Evolutionary conservation across 1,140 invertebrate genomes (phyloP), one percentile per base, ranked within the genome.

Genomic region (Danaus melanippus): DNA sequence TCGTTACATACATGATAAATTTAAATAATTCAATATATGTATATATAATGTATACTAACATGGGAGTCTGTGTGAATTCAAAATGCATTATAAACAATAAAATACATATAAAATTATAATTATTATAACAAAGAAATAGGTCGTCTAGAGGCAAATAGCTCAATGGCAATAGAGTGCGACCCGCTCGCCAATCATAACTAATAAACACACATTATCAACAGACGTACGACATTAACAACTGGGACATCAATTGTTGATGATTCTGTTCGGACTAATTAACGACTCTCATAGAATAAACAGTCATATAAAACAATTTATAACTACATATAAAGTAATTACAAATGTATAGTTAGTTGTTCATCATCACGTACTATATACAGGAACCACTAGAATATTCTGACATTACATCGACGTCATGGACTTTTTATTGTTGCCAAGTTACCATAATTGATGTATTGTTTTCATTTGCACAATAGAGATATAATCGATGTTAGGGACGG

Each of bases 191-290:
- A 84, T 84, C 79, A 76, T 76, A 56, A 68, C 67, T 75, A 79
- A 80, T 80, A 71, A 76, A 77, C 63, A 67, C 71, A 74, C 79
- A 84, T 82, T 82, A 82, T 66, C 69, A 62, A 69, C 75, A 77
- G 72, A 74, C 69, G 78, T 64, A 68, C 73, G 54, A 56, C 53
- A 58, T 45, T 42, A 42, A 45, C 58, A 66, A 67, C 63, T 64
- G 52, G 57, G 65, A 52, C 57, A 60, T 48, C 71, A 74, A 67
- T 62, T 56, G 51, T 50, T 46, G 53, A 41, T 41, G 21, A 32
- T 32, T 32, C 7, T 32, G 21, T 32, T 32, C 21, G 21, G 7
- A 4, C 21, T 1, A 32, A 32, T 32, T 32, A 32, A 32, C 21
- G 6, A 32, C 21, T 32, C 21, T 32, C 21, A 32, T 32, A 32